phyloP scores from a whole-genome alignment of 2,888 invertebrate species.

The Anaspis maculata region DNA sequence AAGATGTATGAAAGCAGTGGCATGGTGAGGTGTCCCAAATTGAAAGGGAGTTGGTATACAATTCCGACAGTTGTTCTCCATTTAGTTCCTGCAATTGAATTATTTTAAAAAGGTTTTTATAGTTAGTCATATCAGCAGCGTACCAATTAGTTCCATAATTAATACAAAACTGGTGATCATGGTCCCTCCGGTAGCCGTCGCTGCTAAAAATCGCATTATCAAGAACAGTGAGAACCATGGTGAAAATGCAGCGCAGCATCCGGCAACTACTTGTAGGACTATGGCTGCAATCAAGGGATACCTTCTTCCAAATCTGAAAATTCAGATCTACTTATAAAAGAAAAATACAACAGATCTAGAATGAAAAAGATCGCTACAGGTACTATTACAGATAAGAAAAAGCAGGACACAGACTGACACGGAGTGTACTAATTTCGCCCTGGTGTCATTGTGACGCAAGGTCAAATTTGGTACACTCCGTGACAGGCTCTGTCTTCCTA shows the following conservation, averaged over 20 bases:
- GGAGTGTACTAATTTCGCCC: no score
- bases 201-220: conserved; percentile 60
- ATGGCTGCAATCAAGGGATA: conserved; percentile 65
- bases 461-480: no score
- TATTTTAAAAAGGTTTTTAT: conserved; percentile 2
- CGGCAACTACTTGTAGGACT: conserved; percentile 61
- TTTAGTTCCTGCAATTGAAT: conserved; percentile 41
- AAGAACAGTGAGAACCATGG: conserved; percentile 59
- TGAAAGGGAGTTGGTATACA: conserved; percentile 52
- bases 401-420: no score
- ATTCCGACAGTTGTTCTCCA: conserved; percentile 51
- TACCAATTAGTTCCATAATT: conserved; percentile 60
- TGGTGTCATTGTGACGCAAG: no score
- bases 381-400: not conserved
- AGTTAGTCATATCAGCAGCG: not conserved
- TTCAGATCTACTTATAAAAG: no score
- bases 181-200: conserved; percentile 71
- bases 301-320: conserved; percentile 52
- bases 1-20: conserved; percentile 47
- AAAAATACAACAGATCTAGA: no score
- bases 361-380: no score
- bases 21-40: conserved; percentile 48
- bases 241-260: conserved; percentile 61
- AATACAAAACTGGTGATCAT: conserved; percentile 73
- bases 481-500: not conserved